Conservation (phyloP, 2,888 invertebrate genomes). For the Hirtodrosophila histrioides region DNA sequence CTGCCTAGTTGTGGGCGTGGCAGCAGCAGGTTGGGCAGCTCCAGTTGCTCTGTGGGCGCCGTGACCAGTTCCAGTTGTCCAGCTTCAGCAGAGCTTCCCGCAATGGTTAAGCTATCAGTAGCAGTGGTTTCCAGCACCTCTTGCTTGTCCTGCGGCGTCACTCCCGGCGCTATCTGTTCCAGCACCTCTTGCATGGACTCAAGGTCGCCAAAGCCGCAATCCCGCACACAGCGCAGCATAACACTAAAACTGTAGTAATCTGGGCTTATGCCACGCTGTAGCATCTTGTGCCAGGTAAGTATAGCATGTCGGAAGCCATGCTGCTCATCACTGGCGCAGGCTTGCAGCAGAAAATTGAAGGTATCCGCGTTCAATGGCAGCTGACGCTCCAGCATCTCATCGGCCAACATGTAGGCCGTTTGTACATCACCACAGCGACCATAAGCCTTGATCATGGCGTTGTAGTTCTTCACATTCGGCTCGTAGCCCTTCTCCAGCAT, state of each 20-base stretch:
- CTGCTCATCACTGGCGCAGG: slow-evolving; percentile 91
- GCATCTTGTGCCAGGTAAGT: slow-evolving; percentile 94
- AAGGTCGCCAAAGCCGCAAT: slow-evolving; percentile 91
- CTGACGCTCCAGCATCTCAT: slow-evolving; percentile 91
- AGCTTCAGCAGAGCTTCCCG: neutral
- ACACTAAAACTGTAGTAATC: slow-evolving; percentile 91
- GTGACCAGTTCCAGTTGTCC: neutral
- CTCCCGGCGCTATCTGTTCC: slow-evolving; percentile 69
- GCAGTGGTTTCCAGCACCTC: slow-evolving; percentile 5
- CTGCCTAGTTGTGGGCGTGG: slow-evolving; percentile 87
- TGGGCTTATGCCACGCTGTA: slow-evolving; percentile 87
- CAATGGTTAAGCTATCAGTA: neutral
- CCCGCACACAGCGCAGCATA: slow-evolving; percentile 90
- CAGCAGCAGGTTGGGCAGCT: slow-evolving; percentile 88
- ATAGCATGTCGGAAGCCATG: slow-evolving; percentile 89
- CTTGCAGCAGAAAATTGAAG: slow-evolving; percentile 92
- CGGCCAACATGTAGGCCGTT: slow-evolving; percentile 92
- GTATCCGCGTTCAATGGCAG: slow-evolving; percentile 88
- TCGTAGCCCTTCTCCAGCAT: slow-evolving; percentile 89
- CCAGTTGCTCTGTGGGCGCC: slow-evolving; percentile 45
- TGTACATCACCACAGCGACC: slow-evolving; percentile 91
- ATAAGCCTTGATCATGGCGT: slow-evolving; percentile 96
- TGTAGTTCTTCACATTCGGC: slow-evolving; percentile 91
- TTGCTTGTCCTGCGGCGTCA: neutral
- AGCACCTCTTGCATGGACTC: slow-evolving; percentile 86